These are phyloP conservation scores for Eulemur mongoz DNA, from an alignment of 2,797 vertebrate species.

Conservation along the genomic window DNA sequence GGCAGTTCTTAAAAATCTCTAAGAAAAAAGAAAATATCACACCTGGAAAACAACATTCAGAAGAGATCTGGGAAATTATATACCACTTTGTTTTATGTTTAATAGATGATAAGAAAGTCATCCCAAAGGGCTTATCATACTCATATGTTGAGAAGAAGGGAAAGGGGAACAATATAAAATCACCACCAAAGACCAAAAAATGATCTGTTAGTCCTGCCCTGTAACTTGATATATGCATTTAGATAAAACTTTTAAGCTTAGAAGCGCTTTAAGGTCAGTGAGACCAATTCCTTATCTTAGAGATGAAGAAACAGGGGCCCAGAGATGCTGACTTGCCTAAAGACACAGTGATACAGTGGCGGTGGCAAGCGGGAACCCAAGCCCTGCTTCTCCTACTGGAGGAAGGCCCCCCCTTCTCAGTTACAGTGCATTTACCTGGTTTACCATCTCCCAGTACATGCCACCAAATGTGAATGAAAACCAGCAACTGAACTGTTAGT, in stretches of 20 bases:
- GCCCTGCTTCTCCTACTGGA: background rate
- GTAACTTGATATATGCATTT: background rate
- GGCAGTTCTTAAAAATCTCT: conserved; percentile 49
- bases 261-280: conserved; percentile 39
- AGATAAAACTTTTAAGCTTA: background rate
- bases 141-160: background rate
- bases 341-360: background rate
- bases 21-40: conserved; percentile 4
- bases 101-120: background rate
- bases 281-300: conserved; percentile 6
- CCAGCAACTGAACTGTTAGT: background rate
- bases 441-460: background rate
- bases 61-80: conserved; percentile 39
- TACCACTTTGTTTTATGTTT: background rate
- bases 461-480: conserved; percentile 50
- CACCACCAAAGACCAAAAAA: conserved; percentile 9
- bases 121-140: background rate
- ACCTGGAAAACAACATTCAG: conserved; percentile 40
- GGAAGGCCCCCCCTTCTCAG: background rate
- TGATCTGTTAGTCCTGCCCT: background rate
- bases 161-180: conserved; percentile 46
- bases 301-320: background rate
- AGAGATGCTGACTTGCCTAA: background rate
- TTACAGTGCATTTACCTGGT: background rate
- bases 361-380: background rate